Conservation (phyloP, 23 tunicate species). For the Aplidium turbinatum region DNA sequence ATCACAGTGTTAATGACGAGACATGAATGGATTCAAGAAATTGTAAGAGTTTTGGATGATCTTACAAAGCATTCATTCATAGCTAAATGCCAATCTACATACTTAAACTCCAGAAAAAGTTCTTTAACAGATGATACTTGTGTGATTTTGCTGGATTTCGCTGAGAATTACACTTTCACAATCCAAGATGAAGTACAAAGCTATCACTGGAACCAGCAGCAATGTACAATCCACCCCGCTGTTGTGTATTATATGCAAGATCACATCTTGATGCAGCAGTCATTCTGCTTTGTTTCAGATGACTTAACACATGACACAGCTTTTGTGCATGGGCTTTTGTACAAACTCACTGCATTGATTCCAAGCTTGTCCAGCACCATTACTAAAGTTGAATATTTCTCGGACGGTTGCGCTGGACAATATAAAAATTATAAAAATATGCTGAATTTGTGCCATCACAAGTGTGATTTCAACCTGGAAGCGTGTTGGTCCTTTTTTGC, state of each 20-base stretch:
- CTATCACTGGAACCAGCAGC: slow-evolving; percentile 14
- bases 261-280: background rate
- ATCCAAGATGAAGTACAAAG: slow-evolving; percentile 29
- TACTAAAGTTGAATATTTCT: slow-evolving; percentile 20
- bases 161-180: slow-evolving; percentile 1
- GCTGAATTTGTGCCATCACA: slow-evolving; percentile 37
- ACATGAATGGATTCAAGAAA: background rate
- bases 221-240: slow-evolving; percentile 15
- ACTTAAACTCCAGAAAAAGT: slow-evolving; percentile 1
- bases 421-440: slow-evolving; percentile 36
- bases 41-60: background rate
- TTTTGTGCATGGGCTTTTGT: slow-evolving; percentile 13
- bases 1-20: background rate
- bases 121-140: background rate
- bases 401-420: slow-evolving; percentile 52
- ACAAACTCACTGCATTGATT: background rate
- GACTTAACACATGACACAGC: slow-evolving; percentile 11
- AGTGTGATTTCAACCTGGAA: slow-evolving; percentile 16
- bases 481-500: slow-evolving; percentile 52
- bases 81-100: slow-evolving; percentile 17
- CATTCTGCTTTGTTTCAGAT: slow-evolving; percentile 7
- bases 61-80: slow-evolving; percentile 6
- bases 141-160: slow-evolving; percentile 24
- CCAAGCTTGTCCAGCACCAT: background rate
- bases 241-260: background rate